Evolutionary conservation across 2,888 invertebrate species (phyloP).

Genomic region (Euproctis similis): DNA sequence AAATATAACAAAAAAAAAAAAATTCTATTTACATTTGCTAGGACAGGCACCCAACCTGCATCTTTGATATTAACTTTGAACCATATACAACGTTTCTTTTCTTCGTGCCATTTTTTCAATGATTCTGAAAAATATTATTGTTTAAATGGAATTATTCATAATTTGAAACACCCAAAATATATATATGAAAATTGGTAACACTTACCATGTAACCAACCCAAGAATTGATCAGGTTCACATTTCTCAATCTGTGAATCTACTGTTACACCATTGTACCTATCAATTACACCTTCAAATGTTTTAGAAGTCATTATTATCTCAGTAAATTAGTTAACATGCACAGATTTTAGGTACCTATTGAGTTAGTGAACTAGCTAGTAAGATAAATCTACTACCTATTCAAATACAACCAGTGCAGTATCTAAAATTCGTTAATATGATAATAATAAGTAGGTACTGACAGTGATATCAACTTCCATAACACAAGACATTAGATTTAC

Average conservation of each 20-base stretch:
- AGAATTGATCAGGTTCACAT: conserved; percentile 69
- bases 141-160: no score
- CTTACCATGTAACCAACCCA: conserved; percentile 76
- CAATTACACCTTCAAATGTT: conserved; percentile 59
- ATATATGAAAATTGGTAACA: conserved; percentile 11
- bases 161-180: background rate
- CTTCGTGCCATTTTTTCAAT: conserved; percentile 78
- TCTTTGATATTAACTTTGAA: conserved; percentile 83
- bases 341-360: no score
- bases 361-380: no score
- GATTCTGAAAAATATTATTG: conserved; percentile 76
- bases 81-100: conserved; percentile 84
- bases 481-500: no score
- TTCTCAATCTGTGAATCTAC: conserved; percentile 78
- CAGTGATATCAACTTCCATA: no score
- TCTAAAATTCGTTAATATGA: no score
- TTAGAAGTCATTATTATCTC: conserved; percentile 21
- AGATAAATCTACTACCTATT: no score
- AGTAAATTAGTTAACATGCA: no score
- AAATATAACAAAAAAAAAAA: background rate
- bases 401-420: no score
- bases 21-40: conserved; percentile 76
- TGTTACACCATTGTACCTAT: conserved; percentile 85
- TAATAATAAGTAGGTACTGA: no score
- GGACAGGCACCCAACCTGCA: conserved; percentile 83